phyloP scores from a whole-genome alignment of 2,113 vertebrate species.

The Eulemur macaco region DNA sequence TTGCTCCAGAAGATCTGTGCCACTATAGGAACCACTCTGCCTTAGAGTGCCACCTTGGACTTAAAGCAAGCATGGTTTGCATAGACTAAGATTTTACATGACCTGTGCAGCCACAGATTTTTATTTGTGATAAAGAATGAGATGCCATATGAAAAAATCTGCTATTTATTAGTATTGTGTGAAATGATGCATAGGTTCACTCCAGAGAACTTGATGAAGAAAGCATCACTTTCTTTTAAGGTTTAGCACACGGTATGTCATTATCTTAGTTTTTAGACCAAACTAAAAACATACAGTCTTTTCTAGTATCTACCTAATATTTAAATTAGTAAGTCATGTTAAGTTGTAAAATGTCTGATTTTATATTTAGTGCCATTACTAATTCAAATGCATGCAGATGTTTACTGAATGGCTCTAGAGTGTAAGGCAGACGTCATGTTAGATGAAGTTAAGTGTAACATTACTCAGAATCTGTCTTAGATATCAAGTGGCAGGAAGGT shows the following conservation, averaged over 20 bases:
- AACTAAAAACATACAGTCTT: background rate
- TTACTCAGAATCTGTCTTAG: background rate
- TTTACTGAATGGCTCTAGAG: background rate
- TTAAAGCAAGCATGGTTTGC: background rate
- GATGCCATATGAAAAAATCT: background rate
- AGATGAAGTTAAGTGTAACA: background rate
- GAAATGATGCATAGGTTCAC: background rate
- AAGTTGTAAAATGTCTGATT: background rate
- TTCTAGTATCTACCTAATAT: background rate
- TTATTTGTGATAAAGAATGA: conserved; percentile 3
- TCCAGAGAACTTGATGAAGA: background rate
- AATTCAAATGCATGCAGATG: background rate
- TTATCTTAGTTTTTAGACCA: conserved; percentile 10
- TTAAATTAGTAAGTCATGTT: background rate
- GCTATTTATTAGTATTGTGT: background rate
- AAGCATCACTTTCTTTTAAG: background rate
- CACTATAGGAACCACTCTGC: background rate
- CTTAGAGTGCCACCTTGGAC: background rate
- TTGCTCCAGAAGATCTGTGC: background rate
- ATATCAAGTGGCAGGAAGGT: background rate
- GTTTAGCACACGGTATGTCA: background rate
- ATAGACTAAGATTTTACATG: background rate
- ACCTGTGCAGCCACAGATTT: background rate
- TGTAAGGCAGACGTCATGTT: background rate
- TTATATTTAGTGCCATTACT: background rate